Evolutionary conservation across 2,113 vertebrate species (phyloP), one percentile per base, ranked within the genome.

Genomic region (Meleagris gallopavo): DNA sequence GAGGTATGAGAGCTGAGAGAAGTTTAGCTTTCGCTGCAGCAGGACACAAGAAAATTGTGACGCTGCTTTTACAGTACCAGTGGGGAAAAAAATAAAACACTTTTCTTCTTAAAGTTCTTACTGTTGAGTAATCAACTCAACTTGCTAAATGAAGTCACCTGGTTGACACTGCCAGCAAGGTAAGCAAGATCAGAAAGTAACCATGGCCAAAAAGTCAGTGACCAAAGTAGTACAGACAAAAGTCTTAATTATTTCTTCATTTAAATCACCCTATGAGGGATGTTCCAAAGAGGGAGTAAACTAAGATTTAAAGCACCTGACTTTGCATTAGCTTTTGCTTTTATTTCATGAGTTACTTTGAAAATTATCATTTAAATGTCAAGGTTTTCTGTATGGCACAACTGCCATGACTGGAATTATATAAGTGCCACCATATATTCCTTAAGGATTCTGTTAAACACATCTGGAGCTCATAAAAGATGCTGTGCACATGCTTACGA

Each of bases 1-100:
- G 30, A 0, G 0, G 7, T 88, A n/a, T 0, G 0, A 71, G 17
- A 27, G 50, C 19, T 77, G 29, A 29, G 54, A 65, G 32, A 55
- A 3, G 2, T 30, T 60, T 50, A 91, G 50, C 36, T 91, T 87
- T 32, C 36, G 20, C 55, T 43, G 40, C 16, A 78, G 57, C 50
- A 82, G 41, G 87, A 73, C 27, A 2, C 40, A 90, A 88, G n/a
- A 25, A 30, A 71, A 71, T 17, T 10, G 27, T 55, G 45, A 43
- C 52, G 72, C 46, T 81, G 40, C 22, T 84, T 82, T 65, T 78
- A 20, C 71, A 62, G 22, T 13, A 70, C 41, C 34, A 60, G 36
- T 21, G 54, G 5, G n/a, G 36, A 62, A 50, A 22, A 78, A 2
- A 45, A 67, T 3, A 73, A 84, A 45, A 16, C 0, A 0, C 20